These are phyloP conservation scores for Urocyon cinereoargenteus DNA, from an alignment of 2,797 vertebrate genomes.

Conservation along the genomic window DNA sequence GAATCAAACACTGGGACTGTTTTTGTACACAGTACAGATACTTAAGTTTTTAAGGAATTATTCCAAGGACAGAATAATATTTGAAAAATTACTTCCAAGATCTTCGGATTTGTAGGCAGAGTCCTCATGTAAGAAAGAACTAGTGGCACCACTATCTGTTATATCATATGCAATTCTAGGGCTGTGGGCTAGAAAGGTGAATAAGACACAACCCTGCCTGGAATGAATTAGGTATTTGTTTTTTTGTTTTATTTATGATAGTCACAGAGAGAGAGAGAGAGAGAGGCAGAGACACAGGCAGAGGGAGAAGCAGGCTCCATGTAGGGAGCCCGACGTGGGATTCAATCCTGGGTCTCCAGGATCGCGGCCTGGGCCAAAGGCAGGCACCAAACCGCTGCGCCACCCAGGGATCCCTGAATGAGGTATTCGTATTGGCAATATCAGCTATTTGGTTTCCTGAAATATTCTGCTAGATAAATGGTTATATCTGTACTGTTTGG, in stretches of 20 bases:
- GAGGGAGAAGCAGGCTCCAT: too few relatives aligned
- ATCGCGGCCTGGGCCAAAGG: too few relatives aligned
- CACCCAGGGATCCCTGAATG: too few relatives aligned
- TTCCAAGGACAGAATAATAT: not conserved
- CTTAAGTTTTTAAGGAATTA: not conserved
- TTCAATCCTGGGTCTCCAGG: too few relatives aligned
- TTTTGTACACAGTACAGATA: not conserved
- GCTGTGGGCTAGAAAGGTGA: not conserved
- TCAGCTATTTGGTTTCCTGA: conserved; percentile 45
- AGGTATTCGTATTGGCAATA: not conserved
- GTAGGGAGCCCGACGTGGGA: too few relatives aligned
- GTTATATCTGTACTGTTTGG: conserved; percentile 53
- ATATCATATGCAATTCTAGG: not conserved
- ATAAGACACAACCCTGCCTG: not conserved
- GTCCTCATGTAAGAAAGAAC: not conserved
- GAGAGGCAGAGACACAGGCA: too few relatives aligned
- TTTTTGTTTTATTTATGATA: too few relatives aligned
- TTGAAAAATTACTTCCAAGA: conserved; percentile 30
- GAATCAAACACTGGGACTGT: not conserved
- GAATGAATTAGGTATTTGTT: not conserved
- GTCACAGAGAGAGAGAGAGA: too few relatives aligned
- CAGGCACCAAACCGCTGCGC: too few relatives aligned
- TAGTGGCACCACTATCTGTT: not conserved
- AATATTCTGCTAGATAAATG: conserved; percentile 31
- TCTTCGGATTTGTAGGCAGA: not conserved